Evolutionary conservation across 2,797 vertebrate genomes (phyloP), one percentile per base, ranked within the genome.

Genomic region (Limosa lapponica): DNA sequence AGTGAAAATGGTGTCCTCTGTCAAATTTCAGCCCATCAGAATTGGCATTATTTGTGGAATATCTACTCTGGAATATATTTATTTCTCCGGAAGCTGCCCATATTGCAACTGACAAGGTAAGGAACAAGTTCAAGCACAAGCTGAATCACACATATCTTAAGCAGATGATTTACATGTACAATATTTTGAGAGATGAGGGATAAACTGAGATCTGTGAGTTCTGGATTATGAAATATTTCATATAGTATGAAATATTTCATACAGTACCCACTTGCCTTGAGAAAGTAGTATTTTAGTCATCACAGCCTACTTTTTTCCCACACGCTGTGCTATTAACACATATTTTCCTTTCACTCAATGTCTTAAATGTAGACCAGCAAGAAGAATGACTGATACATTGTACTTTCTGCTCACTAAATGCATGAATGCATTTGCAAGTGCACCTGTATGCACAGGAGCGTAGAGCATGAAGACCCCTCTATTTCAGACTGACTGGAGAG

Each of bases 121-220:
- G 48, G 62, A 88, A 82, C 16, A 44, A 93, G 69, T 90, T 95
- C 86, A 92, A 88, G 49, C 13, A 72, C n/a, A 37, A 69, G 34
- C 6, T 94, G 69, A 88, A 86, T 89, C 78, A 85, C 80, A 84
- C 64, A 4, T 79, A 44, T 80, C 87, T 71, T 66, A 65, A 88
- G 52, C 46, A 89, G 91, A 87, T 87, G 41, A 92, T 75, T 82
- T 90, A 61, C 34, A 72, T 15, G 11, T 51, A 49, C 78, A 95
- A 94, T 96, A 92, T 97, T 97, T 97, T 95, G 93, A 97, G 61
- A 94, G 49, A 82, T 74, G 46, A 91, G 32, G 17, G 62, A 83
- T 81, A 93, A 94, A 94, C 95, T 91, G 95, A 93, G 85, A 94
- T 79, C 49, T 90, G 37, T 86, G 73, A 62, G 36, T 20, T 81